These are phyloP conservation scores for Alaudala cheleensis DNA, from an alignment of 2,113 vertebrate species.

Conservation along the genomic window DNA sequence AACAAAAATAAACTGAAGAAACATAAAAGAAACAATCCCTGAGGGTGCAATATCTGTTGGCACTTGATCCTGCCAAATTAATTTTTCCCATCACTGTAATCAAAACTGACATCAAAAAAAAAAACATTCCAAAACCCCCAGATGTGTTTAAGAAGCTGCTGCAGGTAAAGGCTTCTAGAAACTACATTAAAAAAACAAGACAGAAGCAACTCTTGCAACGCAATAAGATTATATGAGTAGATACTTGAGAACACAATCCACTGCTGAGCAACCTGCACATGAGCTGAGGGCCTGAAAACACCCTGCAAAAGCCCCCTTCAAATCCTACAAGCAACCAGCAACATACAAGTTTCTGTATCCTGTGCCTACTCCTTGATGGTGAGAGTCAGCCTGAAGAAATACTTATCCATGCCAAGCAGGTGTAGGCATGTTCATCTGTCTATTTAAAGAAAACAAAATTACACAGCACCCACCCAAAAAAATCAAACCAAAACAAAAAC, in stretches of 20 bases:
- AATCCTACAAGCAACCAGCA: not conserved
- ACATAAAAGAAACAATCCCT: not conserved
- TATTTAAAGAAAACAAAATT: not conserved
- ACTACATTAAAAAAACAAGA: not conserved
- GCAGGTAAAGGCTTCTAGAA: not conserved
- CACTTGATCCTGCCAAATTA: not conserved
- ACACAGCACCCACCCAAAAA: not conserved
- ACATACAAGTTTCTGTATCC: not conserved
- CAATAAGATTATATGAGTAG: not conserved
- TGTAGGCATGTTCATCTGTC: not conserved
- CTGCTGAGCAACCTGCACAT: not conserved
- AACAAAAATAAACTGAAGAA: conserved; percentile 18
- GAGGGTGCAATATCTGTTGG: not conserved
- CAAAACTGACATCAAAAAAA: not conserved
- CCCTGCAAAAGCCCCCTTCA: not conserved
- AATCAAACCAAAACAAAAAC: not conserved
- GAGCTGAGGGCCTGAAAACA: not conserved
- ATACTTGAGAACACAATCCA: not conserved
- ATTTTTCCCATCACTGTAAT: not conserved
- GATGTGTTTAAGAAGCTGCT: not conserved
- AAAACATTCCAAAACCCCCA: not conserved
- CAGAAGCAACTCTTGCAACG: not conserved
- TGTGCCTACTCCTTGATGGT: not conserved
- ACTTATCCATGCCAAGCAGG: not conserved
- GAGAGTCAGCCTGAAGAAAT: not conserved